These are phyloP conservation scores for Melitaea athalia DNA, from an alignment of 2,888 invertebrate genomes.

Conservation along the genomic window DNA sequence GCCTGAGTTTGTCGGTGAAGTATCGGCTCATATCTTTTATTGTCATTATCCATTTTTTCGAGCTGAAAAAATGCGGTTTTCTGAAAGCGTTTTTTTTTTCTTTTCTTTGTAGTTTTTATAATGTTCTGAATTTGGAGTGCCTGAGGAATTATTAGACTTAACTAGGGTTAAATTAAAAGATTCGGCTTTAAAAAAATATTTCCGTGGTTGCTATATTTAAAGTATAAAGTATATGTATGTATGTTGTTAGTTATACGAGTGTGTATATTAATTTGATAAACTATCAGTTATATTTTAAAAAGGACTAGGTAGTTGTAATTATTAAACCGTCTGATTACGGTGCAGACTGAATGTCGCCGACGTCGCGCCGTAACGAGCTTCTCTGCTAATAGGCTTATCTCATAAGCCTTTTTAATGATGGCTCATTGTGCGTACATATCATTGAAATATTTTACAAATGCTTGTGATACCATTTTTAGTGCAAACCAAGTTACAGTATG, in stretches of 20 bases:
- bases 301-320: neutral
- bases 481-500: neutral
- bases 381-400: conserved; percentile 32
- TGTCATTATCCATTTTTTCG: no score
- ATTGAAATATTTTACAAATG: conserved; percentile 15
- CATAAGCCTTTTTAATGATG: conserved; percentile 34
- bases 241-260: no score
- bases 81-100: no score
- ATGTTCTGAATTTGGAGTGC: no score
- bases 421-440: conserved; percentile 18
- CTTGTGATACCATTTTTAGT: conserved; percentile 7
- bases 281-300: neutral
- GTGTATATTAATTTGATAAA: neutral
- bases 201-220: no score
- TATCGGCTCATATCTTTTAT: neutral
- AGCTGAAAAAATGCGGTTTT: no score
- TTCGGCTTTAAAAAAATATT: no score
- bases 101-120: no score
- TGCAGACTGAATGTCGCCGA: conserved; percentile 10
- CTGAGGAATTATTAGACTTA: no score
- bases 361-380: conserved; percentile 23
- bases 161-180: no score
- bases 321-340: conserved; percentile 8
- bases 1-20: neutral
- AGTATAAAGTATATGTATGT: no score